Base-by-base conservation (phyloP, 1,140 invertebrate species). In the Eumeta japonica region DNA sequence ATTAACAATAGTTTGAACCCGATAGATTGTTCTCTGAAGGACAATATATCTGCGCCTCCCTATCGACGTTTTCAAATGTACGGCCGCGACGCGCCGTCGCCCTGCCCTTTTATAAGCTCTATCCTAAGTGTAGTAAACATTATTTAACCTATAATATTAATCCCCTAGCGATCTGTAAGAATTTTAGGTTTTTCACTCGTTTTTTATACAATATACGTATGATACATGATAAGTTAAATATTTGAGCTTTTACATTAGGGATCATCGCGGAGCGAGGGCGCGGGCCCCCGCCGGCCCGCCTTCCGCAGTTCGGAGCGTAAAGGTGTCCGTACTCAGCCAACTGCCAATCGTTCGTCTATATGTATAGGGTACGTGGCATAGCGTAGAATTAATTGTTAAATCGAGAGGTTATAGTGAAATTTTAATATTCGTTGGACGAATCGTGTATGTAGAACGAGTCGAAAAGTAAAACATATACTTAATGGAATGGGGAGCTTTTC, bases 131-230 rank as follows among this genome's bases (percentile, higher is more conserved):
- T 68, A 73, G 62, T 58, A 52, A n/a, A n/a, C 43, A 51, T 62
- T 55, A 47, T 51, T 65, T 61, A 58, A 67, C 58, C 42, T 60
- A 66, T 62, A 62, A 66, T 61, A 55, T 54, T 71, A 60, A 62
- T 52, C 53, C 58, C 60, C 58, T 63, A 64, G 60, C 63, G 58
- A 55, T 48, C 44, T 59, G 48, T 64, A 68, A 66, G 60, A 47
- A 54, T 65, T 58, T 66, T 64, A 62, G 63, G 58, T 70, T 73
- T 73, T 70, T 64, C 64, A 73, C 62, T 67, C 62, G 55, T 73
- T 73, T n/a, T n/a, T 73, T 73, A 71, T 73, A 73, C 68, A 73
- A 68, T 65, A 66, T 66, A 72, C 58, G 53, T 58, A 62, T 29
- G 15, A 28, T 64, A 68, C 53, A 50, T 62, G n/a, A 66, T 68